Evolutionary conservation across 1,140 invertebrate species (phyloP), one percentile per base, ranked within the genome.

Genomic region (Augochlora pura): DNA sequence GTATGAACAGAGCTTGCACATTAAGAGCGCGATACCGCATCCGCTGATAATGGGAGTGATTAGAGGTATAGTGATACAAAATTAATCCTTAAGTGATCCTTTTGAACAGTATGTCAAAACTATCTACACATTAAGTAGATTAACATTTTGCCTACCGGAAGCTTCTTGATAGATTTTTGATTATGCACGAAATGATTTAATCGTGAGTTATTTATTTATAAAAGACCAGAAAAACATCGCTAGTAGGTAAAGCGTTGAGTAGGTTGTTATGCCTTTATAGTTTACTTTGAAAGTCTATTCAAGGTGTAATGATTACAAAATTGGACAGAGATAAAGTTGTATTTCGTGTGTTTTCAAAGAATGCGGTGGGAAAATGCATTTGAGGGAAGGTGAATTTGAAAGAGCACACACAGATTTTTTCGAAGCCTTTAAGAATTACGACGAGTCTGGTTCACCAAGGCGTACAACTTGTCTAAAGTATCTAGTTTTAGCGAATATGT

Each of bases 371-470:
- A 99, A 99, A 94, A 99, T 99, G 99, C 99, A 99, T 94, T 93
- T 99, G 54, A 95, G 99, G 65, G 99, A 99, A 94, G 98, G 98
- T 23, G 98, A 99, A 94, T 99, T 99, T 93, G 98, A 99, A 91
- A 98, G 99, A 93, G 99, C 99, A 9, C 98, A 99, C 91, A 99
- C 98, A 4, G 99, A 99, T 91, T 99, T 99, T 93, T 99, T 99
- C 93, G 99, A 99, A 93, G 99, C 99, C 5, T 99, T 99, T 92
- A 99, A 99, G 94, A 99, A 99, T 93, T 99, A 99, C 91, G 99
- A 99, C 94, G 99, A 99, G 93, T 99, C 98, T 57, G 99, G 99
- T n/a, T 99, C 97, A 87, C 98, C 98, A 57, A 94, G 99, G 80
- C 94, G 99, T 85, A 99, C 98, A 32, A 99, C 98, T 0, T 99